Conservation (phyloP, 2,113 vertebrate species). For the Microtus oregoni region DNA sequence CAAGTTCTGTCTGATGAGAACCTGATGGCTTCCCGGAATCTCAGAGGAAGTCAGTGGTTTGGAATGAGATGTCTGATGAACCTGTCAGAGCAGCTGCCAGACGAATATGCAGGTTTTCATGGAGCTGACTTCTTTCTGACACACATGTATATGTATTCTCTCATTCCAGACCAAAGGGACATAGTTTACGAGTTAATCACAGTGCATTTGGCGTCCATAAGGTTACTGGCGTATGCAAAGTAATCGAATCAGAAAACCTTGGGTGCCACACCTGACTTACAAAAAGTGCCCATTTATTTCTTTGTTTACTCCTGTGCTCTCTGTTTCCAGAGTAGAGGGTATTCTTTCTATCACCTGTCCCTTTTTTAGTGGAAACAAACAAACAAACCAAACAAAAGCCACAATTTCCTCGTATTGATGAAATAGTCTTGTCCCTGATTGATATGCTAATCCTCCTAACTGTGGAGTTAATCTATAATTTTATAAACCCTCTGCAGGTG, state of each 20-base stretch:
- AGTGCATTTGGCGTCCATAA: background rate
- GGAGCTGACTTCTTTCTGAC: background rate
- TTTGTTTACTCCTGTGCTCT: background rate
- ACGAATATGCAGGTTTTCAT: fast-evolving
- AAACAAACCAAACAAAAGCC: background rate
- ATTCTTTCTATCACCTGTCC: background rate
- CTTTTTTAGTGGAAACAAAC: background rate
- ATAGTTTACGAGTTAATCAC: background rate
- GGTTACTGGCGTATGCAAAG: background rate
- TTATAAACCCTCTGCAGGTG: background rate
- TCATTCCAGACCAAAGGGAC: background rate
- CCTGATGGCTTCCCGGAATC: background rate
- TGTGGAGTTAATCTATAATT: background rate
- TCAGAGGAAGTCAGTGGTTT: background rate
- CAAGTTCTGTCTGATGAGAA: background rate
- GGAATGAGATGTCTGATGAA: background rate
- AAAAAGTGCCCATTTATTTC: background rate
- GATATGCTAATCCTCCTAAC: background rate
- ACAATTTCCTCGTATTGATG: constrained; percentile 12
- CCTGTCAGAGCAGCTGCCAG: background rate
- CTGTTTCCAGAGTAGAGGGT: background rate
- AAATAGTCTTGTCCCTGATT: background rate
- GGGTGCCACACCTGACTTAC: background rate
- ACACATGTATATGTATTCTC: background rate
- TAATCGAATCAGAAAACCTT: background rate